Conservation (phyloP, 53 echinoderm and acorn worm species). For the Echinometra lucunter region DNA sequence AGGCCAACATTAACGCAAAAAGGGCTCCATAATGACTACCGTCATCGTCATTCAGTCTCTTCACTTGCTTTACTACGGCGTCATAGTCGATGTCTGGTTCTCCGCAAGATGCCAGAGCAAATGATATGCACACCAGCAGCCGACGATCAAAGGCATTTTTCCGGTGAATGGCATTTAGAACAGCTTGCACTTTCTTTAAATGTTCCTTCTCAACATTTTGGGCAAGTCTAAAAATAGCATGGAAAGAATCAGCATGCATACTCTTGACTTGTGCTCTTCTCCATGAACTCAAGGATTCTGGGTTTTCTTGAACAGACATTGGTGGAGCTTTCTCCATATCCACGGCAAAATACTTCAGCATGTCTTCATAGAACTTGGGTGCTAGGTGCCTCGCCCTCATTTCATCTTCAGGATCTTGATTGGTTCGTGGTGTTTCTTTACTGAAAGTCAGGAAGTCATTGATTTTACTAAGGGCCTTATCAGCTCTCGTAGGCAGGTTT, state of each 20-base stretch:
- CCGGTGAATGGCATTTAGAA: not conserved
- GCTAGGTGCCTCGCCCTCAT: not conserved
- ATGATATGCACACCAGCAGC: not conserved
- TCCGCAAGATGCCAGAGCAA: not conserved
- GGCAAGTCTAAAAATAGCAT: conserved; percentile 16
- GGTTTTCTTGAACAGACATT: conserved; percentile 35
- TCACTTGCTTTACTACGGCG: not conserved
- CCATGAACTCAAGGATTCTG: not conserved
- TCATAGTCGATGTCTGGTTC: conserved; percentile 30
- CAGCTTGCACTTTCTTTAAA: not conserved
- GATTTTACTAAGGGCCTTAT: not conserved
- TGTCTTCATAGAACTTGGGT: not conserved
- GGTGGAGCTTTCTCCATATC: not conserved
- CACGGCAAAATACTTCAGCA: not conserved
- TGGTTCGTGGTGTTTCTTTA: not conserved
- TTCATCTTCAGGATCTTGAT: conserved; percentile 20
- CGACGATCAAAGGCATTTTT: conserved; percentile 7
- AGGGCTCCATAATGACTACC: conserved; percentile 48
- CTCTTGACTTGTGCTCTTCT: conserved; percentile 46
- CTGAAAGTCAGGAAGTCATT: not conserved
- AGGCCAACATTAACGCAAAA: conserved; percentile 32
- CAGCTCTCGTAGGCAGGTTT: not conserved
- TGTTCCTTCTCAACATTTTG: not conserved
- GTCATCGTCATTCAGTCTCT: not conserved
- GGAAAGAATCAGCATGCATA: not conserved